Base-by-base conservation (phyloP, 2,113 vertebrate species). In the Chaenocephalus aceratus region DNA sequence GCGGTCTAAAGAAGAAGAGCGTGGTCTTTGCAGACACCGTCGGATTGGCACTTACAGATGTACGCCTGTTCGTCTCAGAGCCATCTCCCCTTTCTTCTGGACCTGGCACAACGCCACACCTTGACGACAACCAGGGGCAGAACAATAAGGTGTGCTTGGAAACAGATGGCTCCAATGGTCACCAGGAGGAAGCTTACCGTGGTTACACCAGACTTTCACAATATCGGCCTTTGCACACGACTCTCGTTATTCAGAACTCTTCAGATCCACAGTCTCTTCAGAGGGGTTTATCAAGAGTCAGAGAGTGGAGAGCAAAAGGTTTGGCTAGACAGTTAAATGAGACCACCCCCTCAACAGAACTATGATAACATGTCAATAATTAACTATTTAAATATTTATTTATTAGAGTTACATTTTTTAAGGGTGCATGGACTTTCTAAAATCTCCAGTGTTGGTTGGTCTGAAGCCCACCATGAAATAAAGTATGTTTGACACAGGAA, bases 1-100 rank as follows among this genome's bases (percentile, higher is more conserved):
- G 64, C 4, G 67, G 85, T 45, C 36, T 13, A 26, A 93, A 86
- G 77, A 97, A 96, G 86, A 95, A 86, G 69, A 89, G 74, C 0
- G 96, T 96, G 0, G 92, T 95, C 11, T 96, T 97, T 16, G 95
- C 97, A 0, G 97, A 97, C 6, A 74, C 88, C 2, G 93, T 88
- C 62, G 96, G 97, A 9, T 64, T 96, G n/a, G 80, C 95, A 0
- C 91, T 97, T 46, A 94, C 94, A 0, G 91, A 91, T 0, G 94
- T 95, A 10, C 92, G 87, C 30, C 80, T 92, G 14, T 96, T 96
- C 57, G 89, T 91, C 0, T 76, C 92, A 3, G 89, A 94, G 0
- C 78, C 87, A 2, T 82, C 92, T 3, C 78, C 89, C 3, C 66
- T 66, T 1, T 5, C 62, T 1, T 11, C 70, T 0, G 80, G 86